Base-by-base conservation (phyloP, 2,113 vertebrate species). In the Salvator merianae region DNA sequence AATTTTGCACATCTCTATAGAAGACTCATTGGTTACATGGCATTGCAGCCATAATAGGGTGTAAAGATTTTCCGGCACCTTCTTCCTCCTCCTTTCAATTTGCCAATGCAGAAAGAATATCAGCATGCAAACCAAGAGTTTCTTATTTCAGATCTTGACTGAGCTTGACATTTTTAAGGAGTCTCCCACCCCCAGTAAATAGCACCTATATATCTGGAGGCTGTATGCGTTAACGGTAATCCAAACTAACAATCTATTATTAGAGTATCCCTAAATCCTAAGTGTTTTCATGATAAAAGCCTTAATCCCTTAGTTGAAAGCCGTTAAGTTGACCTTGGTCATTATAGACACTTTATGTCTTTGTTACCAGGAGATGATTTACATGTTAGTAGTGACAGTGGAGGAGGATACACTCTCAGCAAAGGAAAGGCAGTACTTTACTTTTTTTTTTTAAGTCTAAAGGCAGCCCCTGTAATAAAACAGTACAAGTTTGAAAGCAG, bases 251-350 rank as follows among this genome's bases (percentile, higher is more conserved):
- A 32, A 53, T 34, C n/a, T 53, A 55, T 70, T 70, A 70, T 81
- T 70, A 70, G 66, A 28, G 6, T 6, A 26, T 53, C 16, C 5
- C 38, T 5, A 53, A 70, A 32, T 22, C 83, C 81, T 65, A 78
- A 90, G 78, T 87, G 79, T 89, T 84, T 91, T 88, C 87, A 88
- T 84, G 84, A 92, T 89, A 92, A 91, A 90, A 86, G 91, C 90
- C 90, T 93, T 93, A 89, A 93, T 94, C 90, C 93, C 83, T 84
- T 89, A 87, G 69, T 93, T 91, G 90, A 84, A 93, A 90, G 90
- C 90, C 88, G 62, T 93, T 89, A 50, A 7, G 24, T 88, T 90
- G 92, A 91, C 91, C 91, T 91, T 90, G 89, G 88, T 84, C 91
- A 89, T 91, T 69, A 88, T 91, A 91, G 65, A 84, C 73, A 77